Evolutionary conservation across 2,888 invertebrate species (phyloP), one percentile per base, ranked within the genome.

Genomic region (Folsomia candida): DNA sequence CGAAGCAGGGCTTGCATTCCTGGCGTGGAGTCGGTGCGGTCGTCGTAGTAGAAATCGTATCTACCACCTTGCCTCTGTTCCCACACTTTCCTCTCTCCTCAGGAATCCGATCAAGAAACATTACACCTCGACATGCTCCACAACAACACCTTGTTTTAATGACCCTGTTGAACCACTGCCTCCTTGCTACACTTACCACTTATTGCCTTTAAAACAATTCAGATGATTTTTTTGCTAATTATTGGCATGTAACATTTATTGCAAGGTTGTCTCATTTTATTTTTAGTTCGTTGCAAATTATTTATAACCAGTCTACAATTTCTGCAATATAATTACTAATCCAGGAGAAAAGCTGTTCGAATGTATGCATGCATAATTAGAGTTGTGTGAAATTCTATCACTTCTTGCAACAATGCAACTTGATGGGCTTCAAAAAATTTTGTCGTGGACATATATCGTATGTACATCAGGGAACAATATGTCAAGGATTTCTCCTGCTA

Each of bases 1-100:
- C 64, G 57, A 54, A n/a, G 37, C 51, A 47, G 61, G 68, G 51
- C 11, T 25, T 37, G 9, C 57, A 64, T 27, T 25, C 25, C 14
- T 51, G 47, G 27, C 27, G 59, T 51, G 47, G 51, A 65, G 59
- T 69, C 72, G 51, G 57, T 62, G 29, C 67, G 22, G 61, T 61
- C 67, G 67, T 72, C 72, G 58, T 72, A 37, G 54, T 65, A 59
- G 28, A 54, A 57, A 63, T 67, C 69, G 71, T 72, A 72, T 70
- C 71, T 76, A 67, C 76, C 76, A 74, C 69, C 72, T 76, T 74
- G 74, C 69, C 70, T 67, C 70, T 71, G 70, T 76, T 76, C 76
- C 74, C 76, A 76, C 76, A 72, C 74, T 74, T 74, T 72, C 68
- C 68, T 66, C 64, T 54, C 68, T 70, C 65, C 64, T 57, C 60